Base-by-base conservation (phyloP, 2,113 vertebrate species). In the Atherinomorus stipes region DNA sequence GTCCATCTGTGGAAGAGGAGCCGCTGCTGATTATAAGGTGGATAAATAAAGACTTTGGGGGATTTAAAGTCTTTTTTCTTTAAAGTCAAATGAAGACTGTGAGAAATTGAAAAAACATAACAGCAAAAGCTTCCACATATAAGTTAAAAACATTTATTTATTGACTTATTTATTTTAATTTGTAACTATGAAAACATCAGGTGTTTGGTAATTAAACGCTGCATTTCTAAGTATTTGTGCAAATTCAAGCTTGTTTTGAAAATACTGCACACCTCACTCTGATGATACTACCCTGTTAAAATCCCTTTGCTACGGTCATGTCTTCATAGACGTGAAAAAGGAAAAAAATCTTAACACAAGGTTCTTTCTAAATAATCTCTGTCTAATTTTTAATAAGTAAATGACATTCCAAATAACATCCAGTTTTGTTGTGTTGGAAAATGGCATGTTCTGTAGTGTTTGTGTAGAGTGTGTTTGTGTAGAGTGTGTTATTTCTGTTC, bases 101-200 rank as follows among this genome's bases (percentile, higher is more conserved):
- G 74, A 74, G 53, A 52, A 66, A 22, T 52, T 22, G 45, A 47
- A 59, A 60, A 31, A 5, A 67, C 34, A 76, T 47, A 61, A 44
- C 59, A 83, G 70, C 49, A 75, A 82, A 83, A 64, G 73, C 64
- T 85, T 84, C 67, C 66, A 75, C 83, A 40, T 74, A 50, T 66
- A 69, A 56, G 51, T 68, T 60, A 54, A 66, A 64, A 15, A 60
- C 70, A 74, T 85, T 86, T 92, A 84, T 93, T 89, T 91, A 89
- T 91, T 90, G 68, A 91, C 62, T 83, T 90, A 91, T 91, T 91
- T 93, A 84, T 89, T 89, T 87, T 85, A 49, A 40, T 85, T 84
- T 86, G 50, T 90, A 88, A 64, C 83, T 83, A 60, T 37, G 49
- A 75, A 52, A 74, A 64, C 71, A 78, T 78, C 56, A 80, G 79